A percentile compares a stretch with the other conserved stretches of the same genome.
phyloP scores from a whole-genome alignment of 2,797 vertebrate genomes.

The Etheostoma perlongum region DNA sequence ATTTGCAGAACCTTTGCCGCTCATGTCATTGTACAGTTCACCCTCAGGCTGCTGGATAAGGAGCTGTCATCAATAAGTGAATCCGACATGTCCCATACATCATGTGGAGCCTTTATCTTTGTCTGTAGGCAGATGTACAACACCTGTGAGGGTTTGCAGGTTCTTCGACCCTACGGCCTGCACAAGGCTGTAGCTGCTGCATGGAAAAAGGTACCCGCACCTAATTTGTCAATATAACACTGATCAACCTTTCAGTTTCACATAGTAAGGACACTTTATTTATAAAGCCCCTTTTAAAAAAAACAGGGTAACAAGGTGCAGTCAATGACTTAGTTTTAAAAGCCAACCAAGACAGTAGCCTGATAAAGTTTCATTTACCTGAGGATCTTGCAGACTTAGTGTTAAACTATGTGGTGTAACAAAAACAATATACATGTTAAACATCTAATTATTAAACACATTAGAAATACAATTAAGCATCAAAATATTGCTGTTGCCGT shows the following conservation, averaged over 20 bases:
- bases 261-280: too few species aligned
- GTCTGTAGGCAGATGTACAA: slow-evolving; percentile 94
- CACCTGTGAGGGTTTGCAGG: slow-evolving; percentile 93
- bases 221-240: neutral
- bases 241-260: neutral
- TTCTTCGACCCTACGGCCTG: slow-evolving; percentile 88
- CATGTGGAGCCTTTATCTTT: slow-evolving; percentile 94
- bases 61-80: slow-evolving; percentile 81
- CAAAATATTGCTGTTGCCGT: neutral
- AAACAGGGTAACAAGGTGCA: too few species aligned
- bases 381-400: neutral
- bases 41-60: slow-evolving; percentile 90
- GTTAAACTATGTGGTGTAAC: neutral
- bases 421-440: neutral
- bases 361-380: neutral
- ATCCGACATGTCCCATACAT: slow-evolving; percentile 72
- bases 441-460: neutral
- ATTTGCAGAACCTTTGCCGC: slow-evolving; percentile 87
- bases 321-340: neutral
- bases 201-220: slow-evolving; percentile 90
- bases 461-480: neutral
- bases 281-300: too few species aligned
- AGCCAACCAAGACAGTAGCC: neutral
- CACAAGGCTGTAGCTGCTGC: slow-evolving; percentile 88
- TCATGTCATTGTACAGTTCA: slow-evolving; percentile 90